Conservation (phyloP, 2,797 vertebrate species). For the Ceyx erithaca region DNA sequence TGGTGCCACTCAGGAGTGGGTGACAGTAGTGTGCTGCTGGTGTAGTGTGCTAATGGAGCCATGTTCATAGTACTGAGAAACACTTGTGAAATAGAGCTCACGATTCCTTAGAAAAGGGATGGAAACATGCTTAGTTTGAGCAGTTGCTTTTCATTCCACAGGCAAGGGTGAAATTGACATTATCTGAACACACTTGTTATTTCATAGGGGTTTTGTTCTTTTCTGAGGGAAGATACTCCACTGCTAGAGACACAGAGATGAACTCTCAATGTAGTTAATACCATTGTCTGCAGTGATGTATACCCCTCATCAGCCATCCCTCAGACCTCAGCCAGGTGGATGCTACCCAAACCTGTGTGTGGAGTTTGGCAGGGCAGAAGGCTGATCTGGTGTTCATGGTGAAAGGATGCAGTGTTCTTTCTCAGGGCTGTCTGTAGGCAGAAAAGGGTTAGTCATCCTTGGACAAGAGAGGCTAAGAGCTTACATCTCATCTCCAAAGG, state of each 20-base stretch:
- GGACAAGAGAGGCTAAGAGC: not conserved
- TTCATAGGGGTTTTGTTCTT: not conserved
- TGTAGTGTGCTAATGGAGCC: not conserved
- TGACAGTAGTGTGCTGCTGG: not conserved
- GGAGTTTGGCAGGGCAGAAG: not conserved
- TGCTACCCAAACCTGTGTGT: not conserved
- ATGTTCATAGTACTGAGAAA: not conserved
- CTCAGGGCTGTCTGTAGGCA: not conserved
- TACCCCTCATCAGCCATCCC: not conserved
- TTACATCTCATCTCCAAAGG: not conserved
- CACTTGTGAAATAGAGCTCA: not conserved
- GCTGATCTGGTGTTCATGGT: not conserved
- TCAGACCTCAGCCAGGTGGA: not conserved
- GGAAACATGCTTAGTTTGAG: not conserved
- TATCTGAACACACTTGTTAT: not conserved
- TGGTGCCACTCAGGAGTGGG: not conserved
- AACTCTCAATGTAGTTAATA: not conserved
- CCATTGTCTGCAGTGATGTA: not conserved
- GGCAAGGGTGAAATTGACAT: not conserved
- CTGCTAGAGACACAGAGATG: not conserved
- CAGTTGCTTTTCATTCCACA: not conserved
- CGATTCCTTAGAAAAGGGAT: not conserved
- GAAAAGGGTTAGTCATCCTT: not conserved
- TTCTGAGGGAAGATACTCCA: not conserved
- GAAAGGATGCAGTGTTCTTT: not conserved